These are phyloP conservation scores for Psittacula cyanocephala DNA, from an alignment of 2,113 vertebrate species.

Conservation along the genomic window DNA sequence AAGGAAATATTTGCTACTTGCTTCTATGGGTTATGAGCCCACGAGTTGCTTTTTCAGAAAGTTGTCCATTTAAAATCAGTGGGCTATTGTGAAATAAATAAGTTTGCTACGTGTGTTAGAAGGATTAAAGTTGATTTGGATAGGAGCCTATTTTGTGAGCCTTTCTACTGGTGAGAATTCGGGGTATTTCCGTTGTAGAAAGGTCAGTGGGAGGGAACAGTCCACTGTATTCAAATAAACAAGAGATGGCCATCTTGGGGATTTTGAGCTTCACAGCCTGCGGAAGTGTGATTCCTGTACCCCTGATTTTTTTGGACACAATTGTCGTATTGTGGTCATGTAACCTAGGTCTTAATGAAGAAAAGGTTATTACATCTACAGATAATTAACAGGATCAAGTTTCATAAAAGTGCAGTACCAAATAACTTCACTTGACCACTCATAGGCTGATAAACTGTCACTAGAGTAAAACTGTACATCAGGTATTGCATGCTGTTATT, in stretches of 20 bases:
- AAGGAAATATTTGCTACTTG: neutral
- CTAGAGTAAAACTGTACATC: neutral
- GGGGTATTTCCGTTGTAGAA: neutral
- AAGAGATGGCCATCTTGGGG: neutral
- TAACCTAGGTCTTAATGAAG: neutral
- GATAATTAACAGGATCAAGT: neutral
- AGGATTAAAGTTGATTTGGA: neutral
- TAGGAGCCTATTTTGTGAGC: neutral
- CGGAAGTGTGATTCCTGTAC: neutral
- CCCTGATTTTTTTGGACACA: neutral
- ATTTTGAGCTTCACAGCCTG: neutral
- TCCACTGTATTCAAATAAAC: neutral
- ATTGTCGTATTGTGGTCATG: neutral
- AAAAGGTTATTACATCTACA: neutral
- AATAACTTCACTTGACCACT: neutral
- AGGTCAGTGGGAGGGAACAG: neutral
- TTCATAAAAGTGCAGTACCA: neutral
- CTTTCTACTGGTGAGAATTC: neutral
- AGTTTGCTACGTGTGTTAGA: neutral
- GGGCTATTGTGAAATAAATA: neutral
- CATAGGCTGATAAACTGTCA: neutral
- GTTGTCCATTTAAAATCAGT: neutral
- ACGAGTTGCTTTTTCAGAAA: neutral
- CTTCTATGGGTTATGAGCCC: neutral
- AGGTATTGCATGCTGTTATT: neutral